Evolutionary conservation across 2,113 vertebrate genomes (phyloP), one percentile per base, ranked within the genome.

Genomic region (Fulmarus glacialis): DNA sequence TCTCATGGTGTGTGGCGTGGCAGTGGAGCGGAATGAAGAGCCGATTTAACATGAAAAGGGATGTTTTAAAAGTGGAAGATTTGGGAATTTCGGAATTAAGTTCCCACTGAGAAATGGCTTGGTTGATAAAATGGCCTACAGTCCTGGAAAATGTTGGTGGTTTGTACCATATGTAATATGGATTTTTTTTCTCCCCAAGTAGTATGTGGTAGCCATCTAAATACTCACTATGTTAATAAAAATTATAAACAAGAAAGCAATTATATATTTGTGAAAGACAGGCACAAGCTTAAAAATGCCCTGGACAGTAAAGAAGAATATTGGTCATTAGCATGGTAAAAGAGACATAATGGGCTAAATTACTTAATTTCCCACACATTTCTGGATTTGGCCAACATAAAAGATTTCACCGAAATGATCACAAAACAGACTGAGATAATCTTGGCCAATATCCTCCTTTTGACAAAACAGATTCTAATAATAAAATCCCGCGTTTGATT

Each of bases 391-490:
- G 71, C 82, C 66, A 43, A 74, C 59, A 27, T 13, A 47, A 82
- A 93, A 74, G 82, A 38, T 91, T 91, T 94, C 10, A 1, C 63
- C 70, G 67, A 77, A 94, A 29, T 4, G 2, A 82, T 93, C 74
- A 87, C 87, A 94, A 91, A 96, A 59, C 74, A 91, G 93, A 11
- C 60, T 34, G 81, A 77, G 89, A 77, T 79, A 82, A 74, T 93
- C 89, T 91, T 93, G 95, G 93, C 81, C 71, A 66, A 62, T 95
- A 95, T 59, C 67, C 45, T 86, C 29, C 62, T 90, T 84, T 91
- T 4, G 27, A 88, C 85, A 74, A 91, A 94, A 88, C 67, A 43
- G 45, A 55, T 93, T 88, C 91, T 94, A 91, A 83, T 96, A 95
- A 93, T 91, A 77, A 94, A 85, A 62, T 70, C 91, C 67, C 40